phyloP scores from a whole-genome alignment of 2,797 vertebrate species.

The Syndactyla subalaris region DNA sequence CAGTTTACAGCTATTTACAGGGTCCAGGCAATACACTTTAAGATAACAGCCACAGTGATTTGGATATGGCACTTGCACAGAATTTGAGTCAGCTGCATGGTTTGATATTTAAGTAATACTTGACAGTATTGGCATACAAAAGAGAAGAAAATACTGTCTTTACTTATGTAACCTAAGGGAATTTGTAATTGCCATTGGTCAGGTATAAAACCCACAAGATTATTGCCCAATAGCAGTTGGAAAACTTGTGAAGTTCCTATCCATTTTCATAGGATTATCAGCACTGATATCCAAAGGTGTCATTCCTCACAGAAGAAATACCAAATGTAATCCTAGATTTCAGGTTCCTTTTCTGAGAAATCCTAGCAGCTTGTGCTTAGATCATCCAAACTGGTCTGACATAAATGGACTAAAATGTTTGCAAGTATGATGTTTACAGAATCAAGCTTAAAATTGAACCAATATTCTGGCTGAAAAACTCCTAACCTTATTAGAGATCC shows the following conservation, averaged over 20 bases:
- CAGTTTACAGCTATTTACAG: not conserved
- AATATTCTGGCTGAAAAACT: not conserved
- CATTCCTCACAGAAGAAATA: not conserved
- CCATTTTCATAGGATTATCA: not conserved
- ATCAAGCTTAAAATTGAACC: not conserved
- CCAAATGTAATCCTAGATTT: not conserved
- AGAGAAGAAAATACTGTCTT: not conserved
- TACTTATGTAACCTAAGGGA: not conserved
- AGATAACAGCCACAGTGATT: not conserved
- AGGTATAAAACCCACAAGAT: not conserved
- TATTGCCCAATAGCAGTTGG: not conserved
- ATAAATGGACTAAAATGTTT: not conserved
- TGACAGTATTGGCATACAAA: not conserved
- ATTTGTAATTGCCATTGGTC: not conserved
- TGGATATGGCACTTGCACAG: not conserved
- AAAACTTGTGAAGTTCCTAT: not conserved
- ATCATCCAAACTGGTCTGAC: not conserved
- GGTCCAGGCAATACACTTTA: not conserved
- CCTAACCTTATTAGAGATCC: not conserved
- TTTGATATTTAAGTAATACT: not conserved
- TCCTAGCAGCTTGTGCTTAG: not conserved
- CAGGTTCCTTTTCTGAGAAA: not conserved
- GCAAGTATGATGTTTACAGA: not conserved
- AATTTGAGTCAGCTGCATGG: not conserved
- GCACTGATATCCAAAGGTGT: not conserved